Evolutionary conservation across 2,797 vertebrate genomes (phyloP), one percentile per base, ranked within the genome.

Genomic region (Mycteria americana): DNA sequence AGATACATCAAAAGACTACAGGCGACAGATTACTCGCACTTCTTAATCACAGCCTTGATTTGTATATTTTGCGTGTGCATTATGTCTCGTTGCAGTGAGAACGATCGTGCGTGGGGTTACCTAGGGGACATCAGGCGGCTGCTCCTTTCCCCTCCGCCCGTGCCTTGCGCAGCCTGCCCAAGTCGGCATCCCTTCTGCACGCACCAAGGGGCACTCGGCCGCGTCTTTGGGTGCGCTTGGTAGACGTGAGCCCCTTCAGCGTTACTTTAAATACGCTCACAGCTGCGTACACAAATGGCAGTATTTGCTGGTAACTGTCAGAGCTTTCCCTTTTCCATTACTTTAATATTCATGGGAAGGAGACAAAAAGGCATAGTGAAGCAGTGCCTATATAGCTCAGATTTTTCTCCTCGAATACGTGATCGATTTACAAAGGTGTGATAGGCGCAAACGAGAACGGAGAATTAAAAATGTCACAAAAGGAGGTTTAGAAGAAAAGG

Each of bases 111-210:
- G 22, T 3, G 48, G 11, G 54, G 6, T 39, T 35, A 17, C 2
- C 6, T 0, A 19, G 16, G 31, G 43, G 43, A 8, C 23, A 18
- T 9, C 11, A 11, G 59, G 35, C 33, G 65, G 57, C 53, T 25
- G 13, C 24, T 79, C 27, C 19, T n/a, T 33, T 63, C 53, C 37
- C 35, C 10, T 45, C 22, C 5, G 1, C 4, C 10, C 0, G 0
- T 18, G 30, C n/a, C 59, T 8, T 7, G n/a, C 3, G 8, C 50
- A 35, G 24, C 39, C 17, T 46, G 70, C 39, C 65, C 60, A 59
- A 28, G 9, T 1, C 62, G 11, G 6, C 23, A 3, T 53, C 43
- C 51, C 25, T 57, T 33, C 56, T 16, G 24, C 15, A 3, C 0
- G 13, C 31, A 18, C 28, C 10, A 3, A 18, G 59, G 1, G 3